Evolutionary conservation across 1,140 invertebrate species (phyloP).

Genomic region (Contarinia nasturtii): DNA sequence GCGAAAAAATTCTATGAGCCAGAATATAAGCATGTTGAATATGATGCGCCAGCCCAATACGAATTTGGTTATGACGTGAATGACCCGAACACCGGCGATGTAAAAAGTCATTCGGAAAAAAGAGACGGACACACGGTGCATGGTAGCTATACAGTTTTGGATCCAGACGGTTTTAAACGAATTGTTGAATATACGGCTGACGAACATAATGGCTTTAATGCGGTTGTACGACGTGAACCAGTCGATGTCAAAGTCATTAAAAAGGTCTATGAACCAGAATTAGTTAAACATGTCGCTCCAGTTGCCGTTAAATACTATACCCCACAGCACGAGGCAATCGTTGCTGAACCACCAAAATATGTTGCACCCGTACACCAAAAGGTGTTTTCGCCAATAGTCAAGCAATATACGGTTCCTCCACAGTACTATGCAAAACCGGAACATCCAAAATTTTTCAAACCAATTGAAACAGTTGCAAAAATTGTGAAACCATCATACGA

Average conservation of each 20-base stretch:
- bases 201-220: conserved; percentile 25
- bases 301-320: conserved; percentile 1
- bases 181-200: conserved; percentile 25
- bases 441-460: background rate
- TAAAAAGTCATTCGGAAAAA: conserved; percentile 30
- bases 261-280: conserved; percentile 25
- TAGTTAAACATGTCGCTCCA: background rate
- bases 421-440: background rate
- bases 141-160: conserved; percentile 25
- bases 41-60: conserved; percentile 15
- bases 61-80: conserved; percentile 29
- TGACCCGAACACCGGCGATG: conserved; percentile 27
- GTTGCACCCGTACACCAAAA: too few relatives aligned
- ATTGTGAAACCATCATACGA: too few relatives aligned
- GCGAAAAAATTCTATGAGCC: too few relatives aligned
- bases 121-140: conserved; percentile 30
- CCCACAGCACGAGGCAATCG: background rate
- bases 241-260: conserved; percentile 12
- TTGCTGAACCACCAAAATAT: too few relatives aligned
- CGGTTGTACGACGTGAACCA: conserved; percentile 19
- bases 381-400: too few relatives aligned
- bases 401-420: background rate
- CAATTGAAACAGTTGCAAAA: too few relatives aligned
- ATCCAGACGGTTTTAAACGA: conserved; percentile 10
- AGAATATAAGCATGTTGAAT: background rate